Evolutionary conservation across 2,113 vertebrate species (phyloP).

Genomic region (Vulpes lagopus): DNA sequence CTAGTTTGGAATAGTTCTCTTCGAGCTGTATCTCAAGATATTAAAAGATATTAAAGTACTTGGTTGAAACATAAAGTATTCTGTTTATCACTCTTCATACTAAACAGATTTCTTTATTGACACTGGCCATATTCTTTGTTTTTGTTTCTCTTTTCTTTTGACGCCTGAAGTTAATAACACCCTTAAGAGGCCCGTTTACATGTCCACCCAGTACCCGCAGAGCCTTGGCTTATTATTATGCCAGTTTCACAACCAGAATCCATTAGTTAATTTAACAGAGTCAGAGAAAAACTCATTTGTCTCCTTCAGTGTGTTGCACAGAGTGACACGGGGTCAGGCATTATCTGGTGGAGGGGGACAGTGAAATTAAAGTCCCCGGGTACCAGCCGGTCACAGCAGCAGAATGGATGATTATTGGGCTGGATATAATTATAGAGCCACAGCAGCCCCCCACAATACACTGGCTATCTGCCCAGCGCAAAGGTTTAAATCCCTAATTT

Average conservation of each 20-base stretch:
- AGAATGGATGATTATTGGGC: constrained; percentile 79
- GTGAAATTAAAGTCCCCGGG: constrained; percentile 83
- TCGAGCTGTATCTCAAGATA: not conserved
- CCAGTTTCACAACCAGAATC: constrained; percentile 47
- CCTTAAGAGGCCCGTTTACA: constrained; percentile 58
- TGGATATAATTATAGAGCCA: constrained; percentile 82
- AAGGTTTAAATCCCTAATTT: constrained; percentile 86
- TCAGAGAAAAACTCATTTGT: constrained; percentile 71
- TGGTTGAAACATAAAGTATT: not conserved
- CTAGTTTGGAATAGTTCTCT: not conserved
- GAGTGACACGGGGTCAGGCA: constrained; percentile 71
- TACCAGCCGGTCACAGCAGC: constrained; percentile 73
- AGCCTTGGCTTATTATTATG: constrained; percentile 9
- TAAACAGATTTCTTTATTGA: not conserved
- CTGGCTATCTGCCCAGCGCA: constrained; percentile 89
- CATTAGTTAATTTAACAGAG: constrained; percentile 76
- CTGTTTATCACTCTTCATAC: not conserved
- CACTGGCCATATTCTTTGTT: not conserved
- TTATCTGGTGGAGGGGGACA: constrained; percentile 62
- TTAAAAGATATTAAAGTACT: not conserved
- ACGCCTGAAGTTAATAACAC: not conserved
- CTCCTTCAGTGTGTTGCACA: constrained; percentile 79
- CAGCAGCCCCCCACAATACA: constrained; percentile 53
- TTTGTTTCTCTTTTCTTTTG: constrained; percentile 18
- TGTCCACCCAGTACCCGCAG: constrained; percentile 27